phyloP scores from a whole-genome alignment of 2,888 invertebrate species.

The Aleiodes alternator region DNA sequence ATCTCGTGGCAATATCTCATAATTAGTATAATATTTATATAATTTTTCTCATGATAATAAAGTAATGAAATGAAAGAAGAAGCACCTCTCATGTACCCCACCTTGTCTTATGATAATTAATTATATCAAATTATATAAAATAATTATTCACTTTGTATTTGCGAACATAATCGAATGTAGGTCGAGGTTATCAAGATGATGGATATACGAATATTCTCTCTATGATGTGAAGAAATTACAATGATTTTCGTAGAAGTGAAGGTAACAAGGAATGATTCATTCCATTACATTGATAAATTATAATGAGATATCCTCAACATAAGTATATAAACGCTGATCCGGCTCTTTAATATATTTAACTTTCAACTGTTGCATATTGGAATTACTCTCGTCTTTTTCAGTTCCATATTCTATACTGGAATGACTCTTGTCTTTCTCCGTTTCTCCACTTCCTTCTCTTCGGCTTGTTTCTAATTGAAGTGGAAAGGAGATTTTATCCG shows the following conservation, averaged over 20 bases:
- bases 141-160: too few species aligned
- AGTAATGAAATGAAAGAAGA: too few species aligned
- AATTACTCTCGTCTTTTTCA: neutral
- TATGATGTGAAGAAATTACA: too few species aligned
- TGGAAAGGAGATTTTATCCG: slow-evolving; percentile 58
- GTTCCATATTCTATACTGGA: too few species aligned
- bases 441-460: neutral
- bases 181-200: slow-evolving; percentile 48
- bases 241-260: neutral
- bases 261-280: slow-evolving; percentile 25
- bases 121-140: too few species aligned
- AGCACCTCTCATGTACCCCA: too few species aligned
- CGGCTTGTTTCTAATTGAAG: slow-evolving; percentile 18
- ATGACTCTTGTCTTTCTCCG: too few species aligned
- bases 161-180: slow-evolving; percentile 43
- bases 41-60: too few species aligned
- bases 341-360: slow-evolving; percentile 8
- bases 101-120: too few species aligned
- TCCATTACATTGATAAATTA: slow-evolving; percentile 14
- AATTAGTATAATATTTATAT: too few species aligned
- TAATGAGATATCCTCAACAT: too few species aligned
- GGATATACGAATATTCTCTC: slow-evolving; percentile 4
- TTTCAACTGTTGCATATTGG: neutral
- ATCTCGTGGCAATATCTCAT: too few species aligned
- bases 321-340: neutral